Evolutionary conservation across 2,888 invertebrate species (phyloP), one percentile per base, ranked within the genome.

Genomic region (Plebejus anna): DNA sequence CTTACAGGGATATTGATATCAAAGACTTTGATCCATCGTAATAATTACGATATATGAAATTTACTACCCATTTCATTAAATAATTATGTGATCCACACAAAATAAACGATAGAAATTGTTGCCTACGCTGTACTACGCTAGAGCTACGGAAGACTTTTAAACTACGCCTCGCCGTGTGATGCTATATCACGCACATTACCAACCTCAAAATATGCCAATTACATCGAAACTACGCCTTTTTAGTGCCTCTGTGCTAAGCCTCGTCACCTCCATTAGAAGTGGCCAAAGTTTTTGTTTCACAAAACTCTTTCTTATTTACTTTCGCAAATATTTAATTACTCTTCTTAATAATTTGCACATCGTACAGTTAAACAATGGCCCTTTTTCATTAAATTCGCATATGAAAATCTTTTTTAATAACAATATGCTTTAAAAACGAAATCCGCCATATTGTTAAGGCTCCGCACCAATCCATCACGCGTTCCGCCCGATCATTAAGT

Each of bases 401-500:
- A 70, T 38, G 4, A 70, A 36, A 70, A 70, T 70, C 38, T 7
- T 72, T 22, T 72, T 72, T 28, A 4, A 72, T 11, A 13, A 32
- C 32, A 11, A 11, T 11, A 66, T 66, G 28, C 4, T 66, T 66
- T 2, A 66, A 66, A 75, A 57, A 75, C 38, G 55, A 75, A 73
- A 22, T 47, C 66, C 32, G 75, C 61, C 66, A 61, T 75, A 55
- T 59, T 76, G 9, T 57, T 71, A 71, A 71, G 32, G 16, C 78
- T 51, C 75, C 57, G 75, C 80, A 82, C 81, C 84, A 84, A 89
- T 91, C 90, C 87, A 91, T 89, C 87, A 87, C 84, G 79, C 80
- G 83, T 83, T 87, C 86, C 85, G 84, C 82, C 84, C 83, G 84
- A 85, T 87, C 91, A 92, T 93, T 92, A 92, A 84, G 82, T 84